Conservation (phyloP, 2,888 invertebrate species). For the Brachypalpus laphriformis region DNA sequence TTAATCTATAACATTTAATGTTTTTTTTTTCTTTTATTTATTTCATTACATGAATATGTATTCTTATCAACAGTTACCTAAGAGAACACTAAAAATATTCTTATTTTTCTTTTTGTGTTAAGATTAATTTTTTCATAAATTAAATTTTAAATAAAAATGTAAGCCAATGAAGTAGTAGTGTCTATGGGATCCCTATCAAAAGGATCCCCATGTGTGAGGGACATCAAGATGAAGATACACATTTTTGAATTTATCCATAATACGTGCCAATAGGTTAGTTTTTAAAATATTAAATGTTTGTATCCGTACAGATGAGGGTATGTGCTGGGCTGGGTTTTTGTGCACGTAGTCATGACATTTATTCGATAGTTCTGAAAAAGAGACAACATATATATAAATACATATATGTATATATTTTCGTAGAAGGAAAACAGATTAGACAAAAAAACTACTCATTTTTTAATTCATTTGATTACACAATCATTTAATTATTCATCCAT, state of each 20-base stretch:
- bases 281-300: conserved; percentile 60
- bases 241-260: conserved; percentile 48
- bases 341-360: conserved; percentile 74
- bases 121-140: conserved; percentile 61
- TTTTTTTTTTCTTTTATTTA: conserved; percentile 27
- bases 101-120: conserved; percentile 35
- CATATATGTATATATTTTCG: no score
- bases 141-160: conserved; percentile 56
- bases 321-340: conserved; percentile 35
- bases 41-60: conserved; percentile 47
- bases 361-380: conserved; percentile 79
- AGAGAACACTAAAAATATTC: conserved; percentile 58
- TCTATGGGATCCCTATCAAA: conserved; percentile 52
- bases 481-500: conserved; percentile 16
- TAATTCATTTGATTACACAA: background rate
- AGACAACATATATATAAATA: background rate
- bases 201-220: conserved; percentile 43
- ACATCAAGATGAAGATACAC: conserved; percentile 63
- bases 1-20: conserved; percentile 47
- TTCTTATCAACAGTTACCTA: conserved; percentile 58
- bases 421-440: background rate
- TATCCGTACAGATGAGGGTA: conserved; percentile 39
- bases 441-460: background rate
- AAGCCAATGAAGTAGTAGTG: conserved; percentile 52
- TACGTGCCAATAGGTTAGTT: conserved; percentile 47